These are phyloP conservation scores for Asteroscopus sphinx DNA, from an alignment of 2,888 invertebrate species.

Conservation along the genomic window DNA sequence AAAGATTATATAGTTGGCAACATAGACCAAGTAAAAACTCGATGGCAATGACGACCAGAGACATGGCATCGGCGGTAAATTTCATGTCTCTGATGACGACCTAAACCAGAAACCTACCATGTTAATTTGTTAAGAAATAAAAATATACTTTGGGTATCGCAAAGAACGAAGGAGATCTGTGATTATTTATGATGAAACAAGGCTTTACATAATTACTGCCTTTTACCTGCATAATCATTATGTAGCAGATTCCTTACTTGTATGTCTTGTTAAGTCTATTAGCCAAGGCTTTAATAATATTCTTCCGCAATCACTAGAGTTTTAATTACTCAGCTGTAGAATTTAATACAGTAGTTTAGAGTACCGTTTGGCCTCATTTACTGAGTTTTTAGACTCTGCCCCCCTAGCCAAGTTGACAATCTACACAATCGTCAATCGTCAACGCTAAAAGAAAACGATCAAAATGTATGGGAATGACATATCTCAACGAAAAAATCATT, in stretches of 20 bases:
- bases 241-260: slow-evolving; percentile 22
- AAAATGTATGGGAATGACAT: too few relatives aligned
- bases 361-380: slow-evolving; percentile 4
- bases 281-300: slow-evolving; percentile 27
- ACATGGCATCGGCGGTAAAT: too few relatives aligned
- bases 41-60: too few relatives aligned
- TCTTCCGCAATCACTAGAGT: slow-evolving; percentile 33
- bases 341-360: slow-evolving; percentile 4
- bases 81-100: too few relatives aligned
- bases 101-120: not conserved
- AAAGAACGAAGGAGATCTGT: slow-evolving; percentile 3
- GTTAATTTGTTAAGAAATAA: not conserved
- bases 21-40: too few relatives aligned
- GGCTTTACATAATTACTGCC: slow-evolving; percentile 26
- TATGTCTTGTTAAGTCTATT: slow-evolving; percentile 30
- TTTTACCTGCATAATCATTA: slow-evolving; percentile 20
- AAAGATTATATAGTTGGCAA: too few relatives aligned
- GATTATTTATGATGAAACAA: slow-evolving; percentile 28
- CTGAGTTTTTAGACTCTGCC: slow-evolving; percentile 7
- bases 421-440: too few relatives aligned
- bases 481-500: too few relatives aligned
- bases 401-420: not conserved
- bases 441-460: too few relatives aligned
- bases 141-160: not conserved
- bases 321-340: slow-evolving; percentile 37